Conservation (phyloP, 2,888 invertebrate species). For the Lamellibrachia satsuma region DNA sequence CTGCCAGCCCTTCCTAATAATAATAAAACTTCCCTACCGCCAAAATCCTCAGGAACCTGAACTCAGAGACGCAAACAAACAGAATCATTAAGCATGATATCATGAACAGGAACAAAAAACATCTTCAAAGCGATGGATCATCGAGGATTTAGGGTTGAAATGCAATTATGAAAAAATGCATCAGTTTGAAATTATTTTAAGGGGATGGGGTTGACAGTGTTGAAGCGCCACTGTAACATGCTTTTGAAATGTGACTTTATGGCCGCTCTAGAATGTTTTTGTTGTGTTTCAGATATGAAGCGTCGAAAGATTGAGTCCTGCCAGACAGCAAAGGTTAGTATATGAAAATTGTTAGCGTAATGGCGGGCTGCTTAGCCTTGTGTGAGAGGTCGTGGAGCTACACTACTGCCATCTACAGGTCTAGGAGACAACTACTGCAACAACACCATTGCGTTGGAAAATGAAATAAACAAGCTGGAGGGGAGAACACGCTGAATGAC, state of each 20-base stretch:
- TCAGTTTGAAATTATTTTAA: no score
- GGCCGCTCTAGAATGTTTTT: not conserved
- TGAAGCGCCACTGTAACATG: not conserved
- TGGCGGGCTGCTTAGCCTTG: not conserved
- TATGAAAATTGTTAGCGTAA: slow-evolving; percentile 30
- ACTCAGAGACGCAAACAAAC: no score
- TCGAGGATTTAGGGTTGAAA: no score
- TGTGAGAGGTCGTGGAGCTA: slow-evolving; percentile 13
- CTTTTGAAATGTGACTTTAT: not conserved
- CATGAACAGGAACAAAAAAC: no score
- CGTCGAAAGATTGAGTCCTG: slow-evolving; percentile 32
- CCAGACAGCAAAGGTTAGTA: slow-evolving; percentile 34
- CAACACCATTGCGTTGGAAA: not conserved
- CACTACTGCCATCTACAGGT: not conserved
- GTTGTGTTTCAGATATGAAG: slow-evolving; percentile 32
- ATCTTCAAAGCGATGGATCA: no score
- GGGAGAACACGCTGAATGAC: not conserved
- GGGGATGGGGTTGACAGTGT: not conserved
- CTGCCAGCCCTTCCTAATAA: not conserved
- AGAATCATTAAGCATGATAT: no score
- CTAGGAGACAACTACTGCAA: not conserved
- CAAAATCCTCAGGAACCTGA: no score
- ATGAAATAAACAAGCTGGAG: not conserved
- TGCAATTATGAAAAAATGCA: no score
- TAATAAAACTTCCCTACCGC: not conserved